phyloP scores from a whole-genome alignment of 1,140 invertebrate species.

The Trichonephila clavata region DNA sequence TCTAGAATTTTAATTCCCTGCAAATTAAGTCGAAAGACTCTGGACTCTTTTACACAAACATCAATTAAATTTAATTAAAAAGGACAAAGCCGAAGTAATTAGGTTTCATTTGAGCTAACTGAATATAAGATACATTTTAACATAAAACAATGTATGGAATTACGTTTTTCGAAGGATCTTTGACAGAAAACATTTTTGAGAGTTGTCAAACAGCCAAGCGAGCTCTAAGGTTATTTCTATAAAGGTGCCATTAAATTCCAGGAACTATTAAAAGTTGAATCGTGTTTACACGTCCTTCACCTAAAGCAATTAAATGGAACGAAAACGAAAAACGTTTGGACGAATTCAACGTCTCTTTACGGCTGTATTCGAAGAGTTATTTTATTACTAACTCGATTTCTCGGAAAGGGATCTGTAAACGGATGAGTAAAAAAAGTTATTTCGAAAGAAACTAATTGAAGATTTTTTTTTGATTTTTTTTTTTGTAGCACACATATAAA shows the following conservation, averaged over 20 bases:
- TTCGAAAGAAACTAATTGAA: too few species aligned
- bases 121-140: neutral
- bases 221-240: neutral
- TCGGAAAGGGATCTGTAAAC: neutral
- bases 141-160: neutral
- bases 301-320: neutral
- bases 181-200: neutral
- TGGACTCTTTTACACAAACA: neutral
- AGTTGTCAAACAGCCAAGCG: neutral
- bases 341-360: neutral
- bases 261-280: neutral
- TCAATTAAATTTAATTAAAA: neutral
- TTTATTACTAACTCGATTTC: neutral
- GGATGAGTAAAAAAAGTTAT: too few species aligned
- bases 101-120: neutral
- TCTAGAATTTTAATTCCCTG: neutral
- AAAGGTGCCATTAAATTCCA: neutral
- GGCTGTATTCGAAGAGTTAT: neutral
- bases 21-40: neutral
- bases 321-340: neutral
- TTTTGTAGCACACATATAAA: too few species aligned
- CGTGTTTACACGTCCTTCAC: neutral
- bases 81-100: neutral
- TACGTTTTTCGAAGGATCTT: neutral
- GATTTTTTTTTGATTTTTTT: too few species aligned